Percentiles rank a stretch among this genome's conserved stretches.
These are phyloP conservation scores for Leptodactylus fuscus DNA, from an alignment of 2,113 vertebrate genomes.

Conservation along the genomic window DNA sequence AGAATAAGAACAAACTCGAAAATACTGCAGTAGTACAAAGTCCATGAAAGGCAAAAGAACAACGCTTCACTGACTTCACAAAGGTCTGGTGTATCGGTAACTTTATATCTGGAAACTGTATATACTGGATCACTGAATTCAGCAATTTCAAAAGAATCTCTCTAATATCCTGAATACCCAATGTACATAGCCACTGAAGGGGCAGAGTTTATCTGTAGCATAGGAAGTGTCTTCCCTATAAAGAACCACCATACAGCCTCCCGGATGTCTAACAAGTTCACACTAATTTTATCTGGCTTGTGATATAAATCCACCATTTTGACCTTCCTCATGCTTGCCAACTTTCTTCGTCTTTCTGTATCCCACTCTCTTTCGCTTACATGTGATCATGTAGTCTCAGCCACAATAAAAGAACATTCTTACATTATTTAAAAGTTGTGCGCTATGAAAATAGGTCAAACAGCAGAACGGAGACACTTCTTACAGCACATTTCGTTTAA, in stretches of 20 bases:
- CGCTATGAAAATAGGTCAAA: conserved; percentile 37
- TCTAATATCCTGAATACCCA: too few species aligned
- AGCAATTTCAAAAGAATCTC: too few species aligned
- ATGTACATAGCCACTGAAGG: too few species aligned
- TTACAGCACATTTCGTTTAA: not conserved
- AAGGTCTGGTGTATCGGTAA: too few species aligned
- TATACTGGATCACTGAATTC: too few species aligned
- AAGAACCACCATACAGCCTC: not conserved
- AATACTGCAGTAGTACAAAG: too few species aligned
- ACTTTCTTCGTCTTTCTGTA: conserved; percentile 1
- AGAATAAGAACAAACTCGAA: too few species aligned
- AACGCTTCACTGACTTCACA: too few species aligned
- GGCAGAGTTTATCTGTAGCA: not conserved
- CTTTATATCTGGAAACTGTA: too few species aligned
- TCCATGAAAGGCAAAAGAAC: too few species aligned
- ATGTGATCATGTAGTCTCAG: conserved; percentile 16
- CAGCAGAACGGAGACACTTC: not conserved
- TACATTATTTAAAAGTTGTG: conserved; percentile 45
- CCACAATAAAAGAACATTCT: conserved; percentile 40
- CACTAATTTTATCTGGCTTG: not conserved
- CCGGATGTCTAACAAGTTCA: not conserved
- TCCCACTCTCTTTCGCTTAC: conserved; percentile 9
- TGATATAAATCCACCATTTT: not conserved
- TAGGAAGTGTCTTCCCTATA: not conserved
- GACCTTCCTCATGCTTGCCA: not conserved